Percentiles rank a stretch among this genome's conserved stretches.
Conservation (phyloP, 2,797 vertebrate species). For the Hyperoplus lanceolatus region DNA sequence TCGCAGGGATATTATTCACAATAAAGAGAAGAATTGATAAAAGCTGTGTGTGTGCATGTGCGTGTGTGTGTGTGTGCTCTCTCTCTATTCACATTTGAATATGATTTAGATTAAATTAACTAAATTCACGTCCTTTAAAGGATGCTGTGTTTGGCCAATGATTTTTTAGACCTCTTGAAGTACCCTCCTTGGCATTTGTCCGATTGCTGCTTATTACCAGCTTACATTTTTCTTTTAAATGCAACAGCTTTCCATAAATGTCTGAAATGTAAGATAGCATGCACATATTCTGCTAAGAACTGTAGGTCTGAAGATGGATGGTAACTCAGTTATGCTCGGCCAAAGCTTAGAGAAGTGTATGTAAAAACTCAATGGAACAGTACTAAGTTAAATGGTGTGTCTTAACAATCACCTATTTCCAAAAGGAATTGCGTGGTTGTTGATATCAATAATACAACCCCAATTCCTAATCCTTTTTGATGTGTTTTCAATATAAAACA, state of each 20-base stretch:
- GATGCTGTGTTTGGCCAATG: constrained; percentile 7
- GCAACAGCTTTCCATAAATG: not conserved
- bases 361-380: not conserved
- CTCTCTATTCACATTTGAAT: constrained; percentile 5
- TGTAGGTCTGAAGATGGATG: not conserved
- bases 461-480: too few relatives aligned
- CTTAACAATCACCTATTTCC: not conserved
- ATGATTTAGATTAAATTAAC: constrained; percentile 6
- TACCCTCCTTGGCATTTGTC: constrained; percentile 4
- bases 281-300: not conserved
- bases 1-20: constrained; percentile 70
- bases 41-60: constrained; percentile 1
- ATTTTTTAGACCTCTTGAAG: not conserved
- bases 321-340: not conserved
- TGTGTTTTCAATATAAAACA: too few relatives aligned
- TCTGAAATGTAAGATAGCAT: not conserved
- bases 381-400: not conserved
- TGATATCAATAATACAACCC: not conserved
- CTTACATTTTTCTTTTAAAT: not conserved
- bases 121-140: constrained; percentile 7
- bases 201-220: constrained; percentile 2
- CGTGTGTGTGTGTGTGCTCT: constrained; percentile 22
- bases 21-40: constrained; percentile 11
- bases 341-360: not conserved
- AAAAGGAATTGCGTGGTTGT: not conserved